phyloP scores from a whole-genome alignment of 2,888 invertebrate genomes.

The Ditylenchus weischeri region DNA sequence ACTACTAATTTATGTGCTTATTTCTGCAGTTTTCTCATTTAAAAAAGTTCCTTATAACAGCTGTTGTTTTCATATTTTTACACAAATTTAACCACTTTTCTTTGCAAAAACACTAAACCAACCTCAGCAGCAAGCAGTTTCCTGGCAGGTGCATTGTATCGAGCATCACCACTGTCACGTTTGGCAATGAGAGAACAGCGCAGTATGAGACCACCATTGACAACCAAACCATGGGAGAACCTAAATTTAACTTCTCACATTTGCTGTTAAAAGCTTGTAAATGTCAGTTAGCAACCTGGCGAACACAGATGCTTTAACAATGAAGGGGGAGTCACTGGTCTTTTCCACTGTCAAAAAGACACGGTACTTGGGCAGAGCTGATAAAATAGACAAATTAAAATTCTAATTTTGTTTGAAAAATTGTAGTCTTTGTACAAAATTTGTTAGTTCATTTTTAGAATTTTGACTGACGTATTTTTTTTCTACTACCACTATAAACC shows the following conservation, averaged over 20 bases:
- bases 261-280: neutral
- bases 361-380: constrained; percentile 31
- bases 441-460: too few species aligned
- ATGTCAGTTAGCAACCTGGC: constrained; percentile 12
- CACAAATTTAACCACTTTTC: too few species aligned
- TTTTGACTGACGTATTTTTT: too few species aligned
- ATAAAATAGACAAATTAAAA: constrained; percentile 4
- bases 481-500: too few species aligned
- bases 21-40: too few species aligned
- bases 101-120: neutral
- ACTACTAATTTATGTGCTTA: too few species aligned
- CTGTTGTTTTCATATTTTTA: too few species aligned
- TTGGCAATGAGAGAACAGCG: constrained; percentile 17
- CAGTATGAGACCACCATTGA: constrained; percentile 22
- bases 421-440: too few species aligned
- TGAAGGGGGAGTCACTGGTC: constrained; percentile 16
- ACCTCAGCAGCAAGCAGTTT: constrained; percentile 12
- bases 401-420: too few species aligned
- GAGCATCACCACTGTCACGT: constrained; percentile 1
- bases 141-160: constrained; percentile 4
- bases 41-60: too few species aligned
- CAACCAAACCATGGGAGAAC: constrained; percentile 27
- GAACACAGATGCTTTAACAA: constrained; percentile 9
- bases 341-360: constrained; percentile 23
- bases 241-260: constrained; percentile 10